Percentiles rank a stretch among this genome's conserved stretches.
Evolutionary conservation across 2,888 invertebrate species (phyloP).

Genomic region (Papilio demoleus): DNA sequence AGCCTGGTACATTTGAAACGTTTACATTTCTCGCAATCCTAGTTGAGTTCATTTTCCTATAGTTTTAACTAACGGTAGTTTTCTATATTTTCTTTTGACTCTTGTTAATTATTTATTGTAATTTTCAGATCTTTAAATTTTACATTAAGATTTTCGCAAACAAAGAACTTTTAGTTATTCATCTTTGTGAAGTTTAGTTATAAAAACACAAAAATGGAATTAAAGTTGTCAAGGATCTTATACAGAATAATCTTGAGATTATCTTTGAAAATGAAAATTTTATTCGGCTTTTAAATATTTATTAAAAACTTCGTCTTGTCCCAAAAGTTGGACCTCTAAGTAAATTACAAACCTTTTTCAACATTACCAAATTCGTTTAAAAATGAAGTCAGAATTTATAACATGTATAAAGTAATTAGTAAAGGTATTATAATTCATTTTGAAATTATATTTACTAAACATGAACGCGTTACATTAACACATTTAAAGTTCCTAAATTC

Average conservation of each 20-base stretch:
- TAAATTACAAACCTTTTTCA: constrained; percentile 13
- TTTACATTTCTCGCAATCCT: constrained; percentile 16
- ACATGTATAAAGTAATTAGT: background rate
- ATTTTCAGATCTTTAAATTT: too few species aligned
- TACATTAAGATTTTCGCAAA: background rate
- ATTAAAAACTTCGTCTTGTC: background rate
- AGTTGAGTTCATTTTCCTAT: background rate
- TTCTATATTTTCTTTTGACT: too few species aligned
- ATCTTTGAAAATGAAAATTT: constrained; percentile 10
- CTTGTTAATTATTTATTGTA: too few species aligned
- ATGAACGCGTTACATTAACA: too few species aligned
- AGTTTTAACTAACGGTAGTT: too few species aligned
- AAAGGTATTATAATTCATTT: too few species aligned
- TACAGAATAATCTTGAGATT: background rate
- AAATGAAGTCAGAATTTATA: background rate
- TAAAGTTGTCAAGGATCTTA: background rate
- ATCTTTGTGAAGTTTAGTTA: too few species aligned
- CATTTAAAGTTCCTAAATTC: background rate
- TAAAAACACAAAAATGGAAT: background rate
- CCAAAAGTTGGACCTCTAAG: background rate
- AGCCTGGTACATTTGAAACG: constrained; percentile 22
- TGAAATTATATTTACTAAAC: background rate
- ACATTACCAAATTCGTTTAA: background rate
- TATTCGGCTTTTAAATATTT: background rate
- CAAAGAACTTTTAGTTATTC: too few species aligned